phyloP scores from a whole-genome alignment of 1,140 invertebrate species.

The Meloidogyne exigua region DNA sequence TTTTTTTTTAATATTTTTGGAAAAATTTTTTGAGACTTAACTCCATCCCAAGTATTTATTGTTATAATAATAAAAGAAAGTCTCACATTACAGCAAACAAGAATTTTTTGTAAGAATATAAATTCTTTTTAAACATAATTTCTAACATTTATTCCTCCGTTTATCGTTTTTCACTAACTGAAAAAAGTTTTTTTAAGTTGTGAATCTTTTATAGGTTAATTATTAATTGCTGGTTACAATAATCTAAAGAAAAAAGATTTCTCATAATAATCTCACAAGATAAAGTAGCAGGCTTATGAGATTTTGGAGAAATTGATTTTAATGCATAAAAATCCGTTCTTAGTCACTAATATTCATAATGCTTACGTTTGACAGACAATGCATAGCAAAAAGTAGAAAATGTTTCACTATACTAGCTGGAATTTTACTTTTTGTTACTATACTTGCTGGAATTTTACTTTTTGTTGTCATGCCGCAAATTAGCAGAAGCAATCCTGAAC shows the following conservation, averaged over 20 bases:
- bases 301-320: too few species aligned
- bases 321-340: too few species aligned
- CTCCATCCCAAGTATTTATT: neutral
- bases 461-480: slow-evolving; percentile 44
- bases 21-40: neutral
- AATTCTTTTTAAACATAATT: neutral
- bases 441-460: slow-evolving; percentile 35
- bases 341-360: too few species aligned
- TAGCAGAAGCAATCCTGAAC: slow-evolving; percentile 6
- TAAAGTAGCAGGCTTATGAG: too few species aligned
- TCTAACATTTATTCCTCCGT: too few species aligned
- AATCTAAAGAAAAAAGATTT: too few species aligned
- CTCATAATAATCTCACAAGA: too few species aligned
- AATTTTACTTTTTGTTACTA: slow-evolving; percentile 43
- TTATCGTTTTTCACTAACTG: neutral
- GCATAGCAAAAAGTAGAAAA: too few species aligned
- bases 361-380: too few species aligned
- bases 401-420: too few species aligned
- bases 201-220: slow-evolving; percentile 42
- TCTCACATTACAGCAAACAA: neutral
- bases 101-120: neutral
- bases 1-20: neutral
- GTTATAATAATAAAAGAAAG: neutral
- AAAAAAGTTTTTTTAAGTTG: too few species aligned
- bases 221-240: slow-evolving; percentile 44